Conservation (phyloP, 2,888 invertebrate species). For the Epinotia nisella region DNA sequence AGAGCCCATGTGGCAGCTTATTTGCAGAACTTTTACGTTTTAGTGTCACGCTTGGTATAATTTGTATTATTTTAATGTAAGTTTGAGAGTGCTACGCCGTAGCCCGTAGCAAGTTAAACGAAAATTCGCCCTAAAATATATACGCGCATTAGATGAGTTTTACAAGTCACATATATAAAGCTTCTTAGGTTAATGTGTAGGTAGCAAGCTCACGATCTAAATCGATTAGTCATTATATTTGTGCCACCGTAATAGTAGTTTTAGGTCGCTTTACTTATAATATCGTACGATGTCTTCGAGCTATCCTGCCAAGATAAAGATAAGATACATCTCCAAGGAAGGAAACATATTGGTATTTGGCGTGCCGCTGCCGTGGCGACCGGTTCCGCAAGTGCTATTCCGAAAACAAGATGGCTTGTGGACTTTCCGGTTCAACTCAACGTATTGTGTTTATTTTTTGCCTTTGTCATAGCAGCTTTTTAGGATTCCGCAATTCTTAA, state of each 20-base stretch:
- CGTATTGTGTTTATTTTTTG: conserved; percentile 56
- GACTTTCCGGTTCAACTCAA: conserved; percentile 80
- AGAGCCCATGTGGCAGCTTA: too few species aligned
- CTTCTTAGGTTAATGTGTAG: too few species aligned
- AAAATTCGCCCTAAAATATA: too few species aligned
- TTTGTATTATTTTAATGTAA: too few species aligned
- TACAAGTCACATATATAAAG: too few species aligned
- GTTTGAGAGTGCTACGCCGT: too few species aligned
- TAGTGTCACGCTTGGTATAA: too few species aligned
- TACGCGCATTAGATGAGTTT: too few species aligned
- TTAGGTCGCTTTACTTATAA: not conserved
- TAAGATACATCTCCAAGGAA: conserved; percentile 64
- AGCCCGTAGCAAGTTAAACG: too few species aligned
- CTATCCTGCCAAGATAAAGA: not conserved
- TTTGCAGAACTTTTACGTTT: too few species aligned
- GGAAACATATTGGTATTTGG: conserved; percentile 82
- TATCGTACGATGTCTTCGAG: not conserved
- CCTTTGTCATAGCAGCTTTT: conserved; percentile 45
- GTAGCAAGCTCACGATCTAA: too few species aligned
- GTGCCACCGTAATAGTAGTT: not conserved
- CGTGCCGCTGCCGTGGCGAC: conserved; percentile 62
- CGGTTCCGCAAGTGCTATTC: conserved; percentile 84
- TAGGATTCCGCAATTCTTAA: conserved; percentile 34
- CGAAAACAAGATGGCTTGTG: conserved; percentile 76
- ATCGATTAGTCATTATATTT: too few species aligned